phyloP scores from a whole-genome alignment of 2,113 vertebrate genomes.

The Pitta sordida region DNA sequence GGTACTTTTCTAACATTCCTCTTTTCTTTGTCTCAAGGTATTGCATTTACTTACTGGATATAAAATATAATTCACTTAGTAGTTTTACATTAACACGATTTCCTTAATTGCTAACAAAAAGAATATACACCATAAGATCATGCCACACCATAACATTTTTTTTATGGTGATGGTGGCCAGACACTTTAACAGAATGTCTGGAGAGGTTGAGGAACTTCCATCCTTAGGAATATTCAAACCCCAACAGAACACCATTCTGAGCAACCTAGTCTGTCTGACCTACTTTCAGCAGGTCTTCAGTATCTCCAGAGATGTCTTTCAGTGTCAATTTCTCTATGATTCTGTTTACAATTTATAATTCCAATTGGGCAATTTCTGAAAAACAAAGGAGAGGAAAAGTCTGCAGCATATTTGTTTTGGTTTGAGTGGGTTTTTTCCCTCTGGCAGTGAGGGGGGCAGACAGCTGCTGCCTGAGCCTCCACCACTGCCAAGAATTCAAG shows the following conservation, averaged over 20 bases:
- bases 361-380: neutral
- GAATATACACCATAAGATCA: rapidly evolving
- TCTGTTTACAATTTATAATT: neutral
- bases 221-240: neutral
- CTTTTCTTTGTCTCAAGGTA: neutral
- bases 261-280: neutral
- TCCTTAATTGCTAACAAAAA: neutral
- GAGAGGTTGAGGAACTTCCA: neutral
- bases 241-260: rapidly evolving
- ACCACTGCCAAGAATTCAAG: too few relatives aligned
- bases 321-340: neutral
- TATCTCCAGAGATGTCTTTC: neutral
- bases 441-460: too few relatives aligned
- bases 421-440: too few relatives aligned
- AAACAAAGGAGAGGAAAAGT: neutral
- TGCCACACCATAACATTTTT: neutral
- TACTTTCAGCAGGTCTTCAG: neutral
- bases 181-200: neutral
- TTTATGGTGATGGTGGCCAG: neutral
- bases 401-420: neutral
- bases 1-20: neutral
- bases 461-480: too few relatives aligned
- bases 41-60: neutral
- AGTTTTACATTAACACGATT: neutral
- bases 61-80: neutral